Evolutionary conservation across 2,888 invertebrate genomes (phyloP).

Genomic region (Corbicula japonica): DNA sequence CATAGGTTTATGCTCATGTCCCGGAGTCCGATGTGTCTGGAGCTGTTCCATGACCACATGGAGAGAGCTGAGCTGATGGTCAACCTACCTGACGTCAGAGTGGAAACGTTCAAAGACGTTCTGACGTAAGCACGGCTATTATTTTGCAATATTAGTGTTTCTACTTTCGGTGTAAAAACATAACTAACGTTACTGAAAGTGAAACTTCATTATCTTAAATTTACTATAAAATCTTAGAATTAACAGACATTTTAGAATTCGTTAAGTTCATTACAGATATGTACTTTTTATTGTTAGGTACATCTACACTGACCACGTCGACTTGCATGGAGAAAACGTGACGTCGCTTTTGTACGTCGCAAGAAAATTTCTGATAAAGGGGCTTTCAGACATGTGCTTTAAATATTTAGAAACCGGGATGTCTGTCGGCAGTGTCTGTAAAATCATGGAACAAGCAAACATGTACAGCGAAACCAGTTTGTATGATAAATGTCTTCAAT

Average conservation of each 20-base stretch:
- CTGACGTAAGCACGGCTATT: constrained; percentile 53
- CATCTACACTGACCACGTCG: constrained; percentile 66
- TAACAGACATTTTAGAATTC: too few species aligned
- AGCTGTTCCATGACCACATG: constrained; percentile 58
- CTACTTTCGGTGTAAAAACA: too few species aligned
- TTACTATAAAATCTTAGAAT: too few species aligned
- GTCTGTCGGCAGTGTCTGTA: constrained; percentile 63
- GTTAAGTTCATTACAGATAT: too few species aligned
- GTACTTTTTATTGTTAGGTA: constrained; percentile 59
- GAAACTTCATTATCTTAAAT: too few species aligned
- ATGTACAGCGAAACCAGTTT: constrained; percentile 61
- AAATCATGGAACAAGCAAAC: constrained; percentile 70
- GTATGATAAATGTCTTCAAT: constrained; percentile 60
- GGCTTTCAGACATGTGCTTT: constrained; percentile 55
- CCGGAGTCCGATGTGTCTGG: constrained; percentile 65
- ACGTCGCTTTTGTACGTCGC: constrained; percentile 62
- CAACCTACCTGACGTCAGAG: constrained; percentile 45
- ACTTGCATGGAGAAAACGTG: constrained; percentile 63
- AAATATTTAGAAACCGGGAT: constrained; percentile 63
- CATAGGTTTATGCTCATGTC: constrained; percentile 67
- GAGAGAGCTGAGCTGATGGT: constrained; percentile 38
- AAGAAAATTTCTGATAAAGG: constrained; percentile 56
- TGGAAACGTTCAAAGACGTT: constrained; percentile 47
- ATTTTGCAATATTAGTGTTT: too few species aligned
- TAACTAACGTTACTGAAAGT: too few species aligned